Evolutionary conservation across 2,888 invertebrate species (phyloP).

Genomic region (Busseola fusca): DNA sequence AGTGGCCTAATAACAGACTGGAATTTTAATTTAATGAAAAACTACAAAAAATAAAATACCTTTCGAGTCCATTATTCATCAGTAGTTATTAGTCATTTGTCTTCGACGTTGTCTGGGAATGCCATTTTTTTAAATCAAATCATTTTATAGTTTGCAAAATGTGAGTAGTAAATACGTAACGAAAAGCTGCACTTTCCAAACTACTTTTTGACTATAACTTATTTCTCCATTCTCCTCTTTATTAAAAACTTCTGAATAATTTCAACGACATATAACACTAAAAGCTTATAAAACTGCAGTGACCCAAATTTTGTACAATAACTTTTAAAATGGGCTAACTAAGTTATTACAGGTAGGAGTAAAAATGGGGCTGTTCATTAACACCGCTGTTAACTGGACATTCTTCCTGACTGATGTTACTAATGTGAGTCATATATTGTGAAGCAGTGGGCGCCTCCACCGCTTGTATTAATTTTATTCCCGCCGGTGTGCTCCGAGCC

Average conservation of each 20-base stretch:
- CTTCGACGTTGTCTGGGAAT: too few species aligned
- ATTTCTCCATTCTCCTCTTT: slow-evolving; percentile 2
- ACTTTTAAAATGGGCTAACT: slow-evolving; percentile 45
- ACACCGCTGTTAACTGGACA: slow-evolving; percentile 12
- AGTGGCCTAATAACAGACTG: not conserved
- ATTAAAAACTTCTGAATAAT: slow-evolving; percentile 12
- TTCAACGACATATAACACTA: not conserved
- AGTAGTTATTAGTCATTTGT: too few species aligned
- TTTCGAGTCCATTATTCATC: too few species aligned
- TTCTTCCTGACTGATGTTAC: slow-evolving; percentile 20
- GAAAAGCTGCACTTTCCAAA: not conserved
- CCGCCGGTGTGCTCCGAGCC: slow-evolving; percentile 6
- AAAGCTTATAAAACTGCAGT: slow-evolving; percentile 50
- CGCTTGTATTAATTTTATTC: slow-evolving; percentile 16
- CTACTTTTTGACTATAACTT: not conserved
- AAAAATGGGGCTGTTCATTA: slow-evolving; percentile 26
- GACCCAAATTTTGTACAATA: slow-evolving; percentile 51
- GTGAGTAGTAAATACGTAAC: not conserved
- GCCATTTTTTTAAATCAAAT: too few species aligned
- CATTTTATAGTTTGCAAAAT: too few species aligned
- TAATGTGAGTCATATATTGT: slow-evolving; percentile 22
- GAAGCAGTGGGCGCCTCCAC: slow-evolving; percentile 18
- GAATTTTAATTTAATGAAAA: too few species aligned
- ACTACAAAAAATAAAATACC: not conserved
- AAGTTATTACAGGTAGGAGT: slow-evolving; percentile 37